phyloP scores from a whole-genome alignment of 2,113 vertebrate species.

The Sakesphorus luctuosus region DNA sequence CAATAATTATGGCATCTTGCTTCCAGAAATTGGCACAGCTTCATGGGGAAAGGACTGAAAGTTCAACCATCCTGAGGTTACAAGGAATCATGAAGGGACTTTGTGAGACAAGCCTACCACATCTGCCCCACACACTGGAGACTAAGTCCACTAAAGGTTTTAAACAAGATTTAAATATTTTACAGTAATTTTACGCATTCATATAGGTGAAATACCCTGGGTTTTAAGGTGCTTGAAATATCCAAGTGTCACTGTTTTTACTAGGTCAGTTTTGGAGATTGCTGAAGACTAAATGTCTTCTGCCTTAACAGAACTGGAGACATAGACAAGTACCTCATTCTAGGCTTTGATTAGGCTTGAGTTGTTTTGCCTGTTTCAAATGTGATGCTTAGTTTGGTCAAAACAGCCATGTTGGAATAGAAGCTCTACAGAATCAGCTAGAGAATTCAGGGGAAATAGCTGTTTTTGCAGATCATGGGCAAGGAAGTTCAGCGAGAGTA shows the following conservation, averaged over 20 bases:
- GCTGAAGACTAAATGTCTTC: background rate
- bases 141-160: background rate
- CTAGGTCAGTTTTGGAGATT: background rate
- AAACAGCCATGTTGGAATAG: background rate
- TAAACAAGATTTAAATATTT: background rate
- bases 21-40: background rate
- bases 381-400: background rate
- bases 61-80: background rate
- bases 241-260: background rate
- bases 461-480: background rate
- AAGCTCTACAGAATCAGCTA: background rate
- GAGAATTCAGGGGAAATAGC: background rate
- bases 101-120: background rate
- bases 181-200: background rate
- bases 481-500: background rate
- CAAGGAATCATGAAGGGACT: background rate
- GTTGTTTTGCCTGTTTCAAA: background rate
- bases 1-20: background rate
- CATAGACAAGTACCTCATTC: background rate
- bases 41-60: background rate
- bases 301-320: background rate
- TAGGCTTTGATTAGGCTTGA: background rate
- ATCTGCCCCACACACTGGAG: background rate
- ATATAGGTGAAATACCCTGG: background rate
- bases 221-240: background rate